Evolutionary conservation across 2,113 vertebrate species (phyloP).

Genomic region (Uria lomvia): DNA sequence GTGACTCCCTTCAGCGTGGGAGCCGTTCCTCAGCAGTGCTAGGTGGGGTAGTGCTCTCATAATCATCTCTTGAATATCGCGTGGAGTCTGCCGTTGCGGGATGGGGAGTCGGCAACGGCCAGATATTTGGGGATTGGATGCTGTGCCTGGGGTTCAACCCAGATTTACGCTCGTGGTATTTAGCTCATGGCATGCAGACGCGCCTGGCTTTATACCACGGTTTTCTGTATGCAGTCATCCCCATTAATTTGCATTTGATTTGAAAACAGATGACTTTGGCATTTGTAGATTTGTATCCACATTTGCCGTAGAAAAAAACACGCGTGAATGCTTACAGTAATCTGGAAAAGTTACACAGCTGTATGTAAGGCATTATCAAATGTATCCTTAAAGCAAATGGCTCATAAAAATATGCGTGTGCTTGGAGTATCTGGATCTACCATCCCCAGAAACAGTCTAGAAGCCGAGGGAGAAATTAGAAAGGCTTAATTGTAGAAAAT

Average conservation of each 20-base stretch:
- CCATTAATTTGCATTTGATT: not conserved
- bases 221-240: not conserved
- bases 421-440: not conserved
- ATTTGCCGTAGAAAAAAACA: not conserved
- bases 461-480: not conserved
- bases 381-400: not conserved
- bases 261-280: not conserved
- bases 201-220: rapidly evolving
- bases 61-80: not conserved
- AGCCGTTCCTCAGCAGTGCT: constrained; percentile 35
- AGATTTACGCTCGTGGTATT: not conserved
- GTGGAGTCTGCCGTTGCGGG: rapidly evolving
- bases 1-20: constrained; percentile 61
- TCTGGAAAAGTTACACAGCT: not conserved
- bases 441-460: not conserved
- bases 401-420: not conserved
- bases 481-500: not conserved
- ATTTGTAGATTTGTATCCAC: not conserved
- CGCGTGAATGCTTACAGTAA: not conserved
- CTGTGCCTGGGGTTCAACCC: not conserved
- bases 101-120: rapidly evolving
- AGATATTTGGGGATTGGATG: not conserved
- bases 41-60: constrained; percentile 4
- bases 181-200: not conserved
- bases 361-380: not conserved